Evolutionary conservation across 2,888 invertebrate species (phyloP).

Genomic region (Trileptium ribeirensis): DNA sequence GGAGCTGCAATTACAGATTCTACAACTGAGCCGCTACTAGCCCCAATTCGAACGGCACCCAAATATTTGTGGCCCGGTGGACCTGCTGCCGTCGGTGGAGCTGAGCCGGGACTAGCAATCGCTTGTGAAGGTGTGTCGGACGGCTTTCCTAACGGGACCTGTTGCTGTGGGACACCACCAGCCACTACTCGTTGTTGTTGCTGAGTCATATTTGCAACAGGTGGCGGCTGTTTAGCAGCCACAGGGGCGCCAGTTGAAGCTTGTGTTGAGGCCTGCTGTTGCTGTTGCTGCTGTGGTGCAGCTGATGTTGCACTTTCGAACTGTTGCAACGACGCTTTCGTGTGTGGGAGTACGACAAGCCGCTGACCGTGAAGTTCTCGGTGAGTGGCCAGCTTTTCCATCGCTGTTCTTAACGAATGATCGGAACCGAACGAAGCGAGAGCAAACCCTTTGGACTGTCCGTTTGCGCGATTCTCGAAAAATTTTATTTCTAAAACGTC

Average conservation of each 20-base stretch:
- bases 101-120: not conserved
- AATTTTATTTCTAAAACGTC: slow-evolving; percentile 98
- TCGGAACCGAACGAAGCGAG: slow-evolving; percentile 89
- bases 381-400: slow-evolving; percentile 89
- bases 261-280: slow-evolving; percentile 9
- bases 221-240: slow-evolving; percentile 18
- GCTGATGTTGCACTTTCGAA: slow-evolving; percentile 48
- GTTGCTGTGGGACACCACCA: no score
- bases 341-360: slow-evolving; percentile 87
- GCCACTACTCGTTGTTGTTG: slow-evolving; percentile 22
- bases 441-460: slow-evolving; percentile 85
- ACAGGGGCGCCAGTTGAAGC: slow-evolving; percentile 17
- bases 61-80: not conserved
- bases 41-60: not conserved
- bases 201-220: slow-evolving; percentile 38
- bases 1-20: no score
- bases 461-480: slow-evolving; percentile 96
- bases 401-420: slow-evolving; percentile 73
- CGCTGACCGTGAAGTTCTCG: slow-evolving; percentile 83
- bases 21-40: no score
- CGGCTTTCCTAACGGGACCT: no score
- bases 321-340: slow-evolving; percentile 72
- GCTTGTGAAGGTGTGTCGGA: slow-evolving; percentile 19
- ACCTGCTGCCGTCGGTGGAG: not conserved
- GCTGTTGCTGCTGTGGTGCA: not conserved